Evolutionary conservation across 1,140 invertebrate genomes (phyloP).

Genomic region (Zaprionus capensis): DNA sequence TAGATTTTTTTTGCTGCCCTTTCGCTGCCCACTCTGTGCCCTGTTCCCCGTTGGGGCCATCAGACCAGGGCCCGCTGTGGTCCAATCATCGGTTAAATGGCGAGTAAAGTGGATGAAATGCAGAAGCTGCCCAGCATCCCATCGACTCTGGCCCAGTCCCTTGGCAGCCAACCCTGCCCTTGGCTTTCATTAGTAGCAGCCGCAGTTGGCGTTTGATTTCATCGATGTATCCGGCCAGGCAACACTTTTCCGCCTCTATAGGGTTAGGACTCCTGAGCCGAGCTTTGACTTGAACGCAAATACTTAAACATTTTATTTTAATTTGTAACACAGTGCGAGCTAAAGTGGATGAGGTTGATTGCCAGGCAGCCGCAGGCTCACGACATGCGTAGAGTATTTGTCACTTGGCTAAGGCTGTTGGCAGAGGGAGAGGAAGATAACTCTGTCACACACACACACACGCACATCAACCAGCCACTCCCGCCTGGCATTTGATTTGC

Average conservation of each 20-base stretch:
- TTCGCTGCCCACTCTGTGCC: conserved; percentile 36
- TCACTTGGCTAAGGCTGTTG: conserved; percentile 5
- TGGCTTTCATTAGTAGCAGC: conserved; percentile 72
- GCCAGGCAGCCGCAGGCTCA: conserved; percentile 16
- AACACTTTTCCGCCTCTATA: conserved; percentile 59
- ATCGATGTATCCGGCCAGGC: conserved; percentile 71
- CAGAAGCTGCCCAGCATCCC: background rate
- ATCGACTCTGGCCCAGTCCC: background rate
- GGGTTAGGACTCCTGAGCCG: conserved; percentile 18
- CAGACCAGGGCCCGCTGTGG: conserved; percentile 50
- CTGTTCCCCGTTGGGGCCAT: conserved; percentile 21
- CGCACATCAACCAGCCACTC: conserved; percentile 41
- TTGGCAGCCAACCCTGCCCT: conserved; percentile 9
- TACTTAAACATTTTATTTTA: conserved; percentile 72
- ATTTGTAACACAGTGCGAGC: conserved; percentile 41
- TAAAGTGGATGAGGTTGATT: background rate
- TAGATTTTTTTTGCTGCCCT: conserved; percentile 43
- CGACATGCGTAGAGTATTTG: conserved; percentile 70
- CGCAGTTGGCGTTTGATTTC: conserved; percentile 44
- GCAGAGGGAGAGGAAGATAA: background rate
- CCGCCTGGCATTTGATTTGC: conserved; percentile 66
- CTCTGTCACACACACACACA: background rate
- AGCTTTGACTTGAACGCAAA: conserved; percentile 40
- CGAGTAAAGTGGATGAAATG: conserved; percentile 60
- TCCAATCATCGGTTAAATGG: conserved; percentile 81